Evolutionary conservation across 2,797 vertebrate species (phyloP).

Genomic region (Sebastes hopkinsi): DNA sequence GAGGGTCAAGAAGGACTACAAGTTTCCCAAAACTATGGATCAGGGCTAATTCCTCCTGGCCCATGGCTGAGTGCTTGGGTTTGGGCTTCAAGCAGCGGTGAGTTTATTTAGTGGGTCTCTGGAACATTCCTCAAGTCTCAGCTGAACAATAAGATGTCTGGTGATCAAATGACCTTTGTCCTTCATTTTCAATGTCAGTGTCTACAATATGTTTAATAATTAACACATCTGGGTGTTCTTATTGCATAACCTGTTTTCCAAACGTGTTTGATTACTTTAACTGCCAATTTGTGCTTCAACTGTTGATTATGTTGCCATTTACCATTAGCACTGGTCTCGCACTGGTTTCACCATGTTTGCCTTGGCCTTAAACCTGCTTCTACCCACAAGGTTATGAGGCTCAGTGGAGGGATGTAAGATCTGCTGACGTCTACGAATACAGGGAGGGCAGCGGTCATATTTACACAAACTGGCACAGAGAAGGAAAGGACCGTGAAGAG

Average conservation of each 20-base stretch:
- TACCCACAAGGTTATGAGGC: constrained; percentile 87
- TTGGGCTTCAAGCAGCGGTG: constrained; percentile 52
- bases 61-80: constrained; percentile 31
- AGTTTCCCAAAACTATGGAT: constrained; percentile 57
- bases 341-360: constrained; percentile 91
- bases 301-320: constrained; percentile 80
- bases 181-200: neutral
- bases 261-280: constrained; percentile 1
- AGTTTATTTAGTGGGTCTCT: constrained; percentile 59
- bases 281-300: constrained; percentile 18
- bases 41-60: constrained; percentile 58
- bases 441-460: constrained; percentile 86
- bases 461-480: constrained; percentile 88
- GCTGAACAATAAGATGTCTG: constrained; percentile 47
- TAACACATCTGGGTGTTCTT: neutral
- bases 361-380: constrained; percentile 88
- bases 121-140: constrained; percentile 65
- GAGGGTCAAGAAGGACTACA: constrained; percentile 33
- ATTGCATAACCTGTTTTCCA: neutral
- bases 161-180: constrained; percentile 43
- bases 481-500: constrained; percentile 62
- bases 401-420: constrained; percentile 89
- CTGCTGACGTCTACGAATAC: constrained; percentile 91
- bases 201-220: constrained; percentile 5
- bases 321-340: constrained; percentile 87